These are phyloP conservation scores for Volucella bombylans DNA, from an alignment of 2,888 invertebrate genomes.

Conservation along the genomic window DNA sequence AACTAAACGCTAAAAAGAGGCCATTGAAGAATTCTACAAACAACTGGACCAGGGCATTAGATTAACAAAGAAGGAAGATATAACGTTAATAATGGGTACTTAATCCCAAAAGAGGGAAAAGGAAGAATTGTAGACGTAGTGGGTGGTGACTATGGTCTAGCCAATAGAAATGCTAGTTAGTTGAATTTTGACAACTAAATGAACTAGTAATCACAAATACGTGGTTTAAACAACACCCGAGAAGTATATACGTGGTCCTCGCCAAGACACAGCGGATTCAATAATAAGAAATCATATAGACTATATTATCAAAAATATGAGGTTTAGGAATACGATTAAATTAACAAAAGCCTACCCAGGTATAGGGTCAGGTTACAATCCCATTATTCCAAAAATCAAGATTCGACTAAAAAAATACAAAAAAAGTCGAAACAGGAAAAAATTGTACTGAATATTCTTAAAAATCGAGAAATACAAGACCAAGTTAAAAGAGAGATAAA, in stretches of 20 bases:
- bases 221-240: slow-evolving; percentile 4
- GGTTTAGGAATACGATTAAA: too few species aligned
- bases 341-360: too few species aligned
- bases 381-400: too few species aligned
- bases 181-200: slow-evolving; percentile 15
- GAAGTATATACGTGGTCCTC: slow-evolving; percentile 15
- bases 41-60: background rate
- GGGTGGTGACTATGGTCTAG: slow-evolving; percentile 13
- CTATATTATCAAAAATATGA: too few species aligned
- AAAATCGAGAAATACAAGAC: too few species aligned
- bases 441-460: too few species aligned
- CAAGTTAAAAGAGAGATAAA: too few species aligned
- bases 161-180: background rate
- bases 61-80: slow-evolving; percentile 10
- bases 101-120: slow-evolving; percentile 11
- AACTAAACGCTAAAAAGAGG: background rate
- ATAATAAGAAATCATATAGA: too few species aligned
- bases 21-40: background rate
- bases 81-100: slow-evolving; percentile 14
- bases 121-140: slow-evolving; percentile 5
- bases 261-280: background rate
- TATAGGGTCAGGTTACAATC: too few species aligned
- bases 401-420: too few species aligned
- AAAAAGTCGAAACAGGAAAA: too few species aligned
- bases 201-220: background rate